Conservation (phyloP, 2,888 invertebrate species). For the Glaucopsyche alexis region DNA sequence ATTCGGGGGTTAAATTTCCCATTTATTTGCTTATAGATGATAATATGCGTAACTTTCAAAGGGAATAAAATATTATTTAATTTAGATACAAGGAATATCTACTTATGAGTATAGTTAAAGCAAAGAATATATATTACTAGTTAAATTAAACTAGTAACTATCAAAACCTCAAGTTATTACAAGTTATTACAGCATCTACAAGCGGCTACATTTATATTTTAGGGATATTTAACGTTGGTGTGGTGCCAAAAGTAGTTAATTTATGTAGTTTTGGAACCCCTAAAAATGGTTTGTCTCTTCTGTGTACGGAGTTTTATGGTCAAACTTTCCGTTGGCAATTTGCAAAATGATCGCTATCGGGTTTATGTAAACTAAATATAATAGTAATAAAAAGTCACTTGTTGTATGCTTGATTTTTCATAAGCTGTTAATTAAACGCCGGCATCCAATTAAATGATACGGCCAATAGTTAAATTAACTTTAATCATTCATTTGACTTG, state of each 20-base stretch:
- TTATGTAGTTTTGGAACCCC: constrained; percentile 8
- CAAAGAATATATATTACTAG: too few species aligned
- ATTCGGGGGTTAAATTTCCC: background rate
- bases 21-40: background rate
- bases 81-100: background rate
- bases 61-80: background rate
- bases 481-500: too few species aligned
- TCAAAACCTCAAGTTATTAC: background rate
- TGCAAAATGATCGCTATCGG: background rate
- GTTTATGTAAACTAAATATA: background rate
- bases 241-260: background rate
- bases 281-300: background rate
- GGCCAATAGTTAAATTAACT: too few species aligned
- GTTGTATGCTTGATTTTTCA: too few species aligned
- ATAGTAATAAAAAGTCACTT: background rate
- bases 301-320: background rate
- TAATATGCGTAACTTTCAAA: background rate
- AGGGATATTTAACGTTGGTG: background rate
- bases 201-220: background rate
- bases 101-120: background rate
- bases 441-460: too few species aligned
- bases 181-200: background rate
- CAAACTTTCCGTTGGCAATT: background rate
- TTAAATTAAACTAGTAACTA: too few species aligned
- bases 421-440: too few species aligned